Percentiles rank a stretch among this genome's conserved stretches.
Evolutionary conservation across 2,113 vertebrate species (phyloP).

Genomic region (Gorsachius goisagi): DNA sequence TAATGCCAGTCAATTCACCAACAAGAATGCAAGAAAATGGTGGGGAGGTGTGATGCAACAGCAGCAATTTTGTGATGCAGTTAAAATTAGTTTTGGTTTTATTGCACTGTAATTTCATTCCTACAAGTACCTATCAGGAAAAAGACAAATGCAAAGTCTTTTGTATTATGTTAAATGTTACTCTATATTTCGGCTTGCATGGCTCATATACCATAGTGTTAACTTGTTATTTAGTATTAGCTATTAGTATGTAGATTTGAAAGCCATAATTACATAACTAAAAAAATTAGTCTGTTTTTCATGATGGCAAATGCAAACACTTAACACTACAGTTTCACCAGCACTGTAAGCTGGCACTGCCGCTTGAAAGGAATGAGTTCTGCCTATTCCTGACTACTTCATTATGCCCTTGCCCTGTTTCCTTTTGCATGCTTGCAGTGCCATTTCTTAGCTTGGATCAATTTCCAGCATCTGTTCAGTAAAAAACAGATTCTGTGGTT

Average conservation of each 20-base stretch:
- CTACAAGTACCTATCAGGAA: not conserved
- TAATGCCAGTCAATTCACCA: not conserved
- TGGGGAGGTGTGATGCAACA: not conserved
- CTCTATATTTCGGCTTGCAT: not conserved
- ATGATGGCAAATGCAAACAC: not conserved
- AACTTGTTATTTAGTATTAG: not conserved
- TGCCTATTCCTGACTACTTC: not conserved
- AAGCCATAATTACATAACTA: not conserved
- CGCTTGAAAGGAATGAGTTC: not conserved
- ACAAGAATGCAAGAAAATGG: not conserved
- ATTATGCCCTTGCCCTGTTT: not conserved
- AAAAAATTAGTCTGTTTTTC: not conserved
- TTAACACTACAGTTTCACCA: not conserved
- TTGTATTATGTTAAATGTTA: not conserved
- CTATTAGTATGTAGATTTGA: not conserved
- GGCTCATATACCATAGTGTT: not conserved
- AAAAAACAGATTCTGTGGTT: not conserved
- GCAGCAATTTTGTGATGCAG: not conserved
- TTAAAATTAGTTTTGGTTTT: not conserved
- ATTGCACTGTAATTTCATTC: not conserved
- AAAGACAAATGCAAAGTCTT: not conserved
- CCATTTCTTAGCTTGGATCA: not conserved
- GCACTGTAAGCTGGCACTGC: not conserved
- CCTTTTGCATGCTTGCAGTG: not conserved
- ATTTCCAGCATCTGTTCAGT: too few species aligned